Base-by-base conservation (phyloP, 2,888 invertebrate genomes). In the Branchellion lobata region DNA sequence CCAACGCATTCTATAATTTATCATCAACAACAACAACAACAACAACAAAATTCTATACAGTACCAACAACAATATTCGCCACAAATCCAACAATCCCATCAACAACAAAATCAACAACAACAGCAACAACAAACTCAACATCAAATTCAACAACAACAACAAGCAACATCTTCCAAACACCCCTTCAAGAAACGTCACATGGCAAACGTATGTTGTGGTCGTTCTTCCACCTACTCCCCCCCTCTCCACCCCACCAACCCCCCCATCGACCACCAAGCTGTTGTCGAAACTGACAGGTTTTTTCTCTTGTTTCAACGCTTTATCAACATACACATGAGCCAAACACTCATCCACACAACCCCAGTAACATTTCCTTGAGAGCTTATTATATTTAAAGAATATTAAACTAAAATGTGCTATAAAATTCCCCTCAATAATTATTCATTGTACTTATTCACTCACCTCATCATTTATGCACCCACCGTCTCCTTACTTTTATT, bases 231-330 rank as follows among this genome's bases (percentile, higher is more conserved):
- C 24, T 75, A 51, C 27, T 75, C 75, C 24, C 75, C 75, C 29
- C 75, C 75, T 14, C 47, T 33, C 29, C 53, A n/a, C 21, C 47
- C 14, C 18, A n/a, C 33, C 27, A 31, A 33, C 29, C 14, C 31
- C 27, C n/a, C 75, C 29, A 75, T 75, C 75, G 75, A 75, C 75
- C 75, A 75, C 75, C 53, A 75, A 31, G 40, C 47, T 27, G 51
- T 75, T 53, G 75, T 75, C 29, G 75, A 75, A 53, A 75, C 75
- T 53, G 75, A 75, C 33, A 36, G 61, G 61, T 57, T 18, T 14
- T 47, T 8, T 47, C 47, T 47, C 18, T 47, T 47, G 8, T n/a
- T n/a, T n/a, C n/a, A n/a, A n/a, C n/a, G n/a, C n/a, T n/a, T n/a
- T n/a, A n/a, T n/a, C n/a, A n/a, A n/a, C n/a, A n/a, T n/a, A n/a